These are phyloP conservation scores for Cryptotis parvus DNA, from an alignment of 2,113 vertebrate genomes.

Conservation along the genomic window DNA sequence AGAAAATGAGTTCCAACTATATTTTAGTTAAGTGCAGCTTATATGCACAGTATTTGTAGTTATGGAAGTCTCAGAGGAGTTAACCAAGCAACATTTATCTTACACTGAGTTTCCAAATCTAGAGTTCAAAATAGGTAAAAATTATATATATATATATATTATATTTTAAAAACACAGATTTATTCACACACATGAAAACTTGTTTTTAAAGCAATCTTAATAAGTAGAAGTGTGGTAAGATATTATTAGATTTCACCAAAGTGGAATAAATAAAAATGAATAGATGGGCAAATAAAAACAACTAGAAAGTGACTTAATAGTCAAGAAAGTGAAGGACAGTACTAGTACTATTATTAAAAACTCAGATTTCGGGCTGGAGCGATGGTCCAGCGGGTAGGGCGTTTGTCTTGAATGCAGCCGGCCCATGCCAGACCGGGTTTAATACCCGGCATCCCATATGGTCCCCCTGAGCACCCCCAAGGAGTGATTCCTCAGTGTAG, in stretches of 20 bases:
- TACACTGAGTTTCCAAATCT: not conserved
- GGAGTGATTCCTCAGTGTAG: too few relatives aligned
- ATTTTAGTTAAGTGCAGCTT: not conserved
- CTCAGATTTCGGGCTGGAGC: too few relatives aligned
- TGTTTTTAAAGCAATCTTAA: not conserved
- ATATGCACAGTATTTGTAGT: not conserved
- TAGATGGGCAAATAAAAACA: not conserved
- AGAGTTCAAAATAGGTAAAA: not conserved
- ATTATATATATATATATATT: too few relatives aligned
- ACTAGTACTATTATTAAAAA: not conserved
- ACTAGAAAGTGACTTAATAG: not conserved
- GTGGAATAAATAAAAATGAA: not conserved
- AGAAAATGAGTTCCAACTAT: not conserved
- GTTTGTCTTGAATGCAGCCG: too few relatives aligned
- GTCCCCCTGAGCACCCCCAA: too few relatives aligned
- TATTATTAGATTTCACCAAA: not conserved
- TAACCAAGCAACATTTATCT: not conserved
- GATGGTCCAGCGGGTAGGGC: too few relatives aligned
- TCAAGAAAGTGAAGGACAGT: slow-evolving; percentile 3
- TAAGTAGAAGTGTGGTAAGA: not conserved
- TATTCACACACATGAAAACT: not conserved
- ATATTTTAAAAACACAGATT: not conserved
- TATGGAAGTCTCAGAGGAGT: not conserved
- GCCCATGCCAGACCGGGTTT: too few relatives aligned
- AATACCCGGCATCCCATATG: too few relatives aligned